Evolutionary conservation across 2,888 invertebrate genomes (phyloP), one percentile per base, ranked within the genome.

Genomic region (Cataglyphis livida): DNA sequence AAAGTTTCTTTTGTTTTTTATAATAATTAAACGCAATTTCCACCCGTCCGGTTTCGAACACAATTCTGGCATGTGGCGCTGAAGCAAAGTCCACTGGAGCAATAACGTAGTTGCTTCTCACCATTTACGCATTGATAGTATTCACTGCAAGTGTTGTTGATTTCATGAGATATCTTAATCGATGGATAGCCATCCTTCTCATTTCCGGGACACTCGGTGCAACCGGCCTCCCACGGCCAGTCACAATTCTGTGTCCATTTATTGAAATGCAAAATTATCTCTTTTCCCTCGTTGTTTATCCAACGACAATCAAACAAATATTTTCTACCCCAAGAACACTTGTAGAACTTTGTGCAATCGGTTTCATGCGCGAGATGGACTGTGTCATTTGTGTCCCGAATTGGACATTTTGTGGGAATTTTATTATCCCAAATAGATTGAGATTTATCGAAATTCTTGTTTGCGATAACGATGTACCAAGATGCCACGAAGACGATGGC

Each of bases 271-370:
- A 61, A 41, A 1, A 0, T 32, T n/a, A 28, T n/a, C 15, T 12
- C n/a, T 18, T 15, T 25, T 59, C 7, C 0, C 18, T 48, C 12
- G 3, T 35, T 4, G 9, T 32, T 6, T 10, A 15, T 21, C 0
- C 9, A 18, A 35, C 62, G 38, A 18, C 64, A 75, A 15, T 51
- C 28, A 25, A 75, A 44, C 32, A 21, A 7, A 7, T 35, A n/a
- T 62, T 6, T 65, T 44, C 32, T 15, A 3, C 9, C 15, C 1
- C 4, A 10, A 12, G 10, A 48, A 35, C 32, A 75, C 32, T 35
- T 48, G 15, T 76, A 65, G 12, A 12, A n/a, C 21, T 32, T 82
- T 6, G 57, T 12, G 15, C 65, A 75, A 44, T 44, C 38, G 12
- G 12, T 59, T 12, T 66, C 57, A 10, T 65, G 64, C 6, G 12